Base-by-base conservation (phyloP, 2,113 vertebrate genomes). In the Lophius piscatorius region DNA sequence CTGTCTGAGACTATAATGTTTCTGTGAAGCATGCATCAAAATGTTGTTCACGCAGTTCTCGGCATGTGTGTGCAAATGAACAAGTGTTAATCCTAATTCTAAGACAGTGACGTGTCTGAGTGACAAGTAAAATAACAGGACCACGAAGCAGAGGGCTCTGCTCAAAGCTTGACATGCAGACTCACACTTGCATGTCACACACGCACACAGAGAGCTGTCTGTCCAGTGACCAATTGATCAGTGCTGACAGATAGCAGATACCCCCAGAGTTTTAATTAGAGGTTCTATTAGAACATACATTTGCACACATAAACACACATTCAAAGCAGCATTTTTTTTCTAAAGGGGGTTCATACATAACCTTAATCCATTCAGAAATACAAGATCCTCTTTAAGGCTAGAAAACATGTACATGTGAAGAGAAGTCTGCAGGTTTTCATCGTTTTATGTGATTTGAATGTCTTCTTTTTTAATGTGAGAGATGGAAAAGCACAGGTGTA, bases 211-310 rank as follows among this genome's bases (percentile, higher is more conserved):
- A 45, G 56, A 81, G 69, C 78, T 87, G 86, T 86, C 87, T 82
- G 81, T 86, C 87, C 76, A 41, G 31, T 3, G 17, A 40, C 51
- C 45, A 28, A 91, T 87, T 84, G 87, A 91, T 88, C 71, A 65
- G 64, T 47, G 70, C 72, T 80, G 88, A 84, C 87, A 89, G 84
- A 86, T 85, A 76, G 61, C 82, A 86, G 82, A 88, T 89, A 89
- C 77, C 84, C 68, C 84, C 60, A 63, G 84, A 88, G 88, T 85
- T 79, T 87, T 90, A 89, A 91, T 90, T 90, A 90, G 84, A 84
- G 70, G 42, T 78, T 77, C 80, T 72, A 86, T 88, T 84, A 83
- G 77, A 86, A 73, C 69, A 76, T 26, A 71, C 18, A 40, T 51
- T 69, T 46, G 68, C 24, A 63, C 11, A 36, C 45, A 56, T 14